Conservation (phyloP, 1,140 invertebrate genomes). For the Helicorthomorpha holstii region DNA sequence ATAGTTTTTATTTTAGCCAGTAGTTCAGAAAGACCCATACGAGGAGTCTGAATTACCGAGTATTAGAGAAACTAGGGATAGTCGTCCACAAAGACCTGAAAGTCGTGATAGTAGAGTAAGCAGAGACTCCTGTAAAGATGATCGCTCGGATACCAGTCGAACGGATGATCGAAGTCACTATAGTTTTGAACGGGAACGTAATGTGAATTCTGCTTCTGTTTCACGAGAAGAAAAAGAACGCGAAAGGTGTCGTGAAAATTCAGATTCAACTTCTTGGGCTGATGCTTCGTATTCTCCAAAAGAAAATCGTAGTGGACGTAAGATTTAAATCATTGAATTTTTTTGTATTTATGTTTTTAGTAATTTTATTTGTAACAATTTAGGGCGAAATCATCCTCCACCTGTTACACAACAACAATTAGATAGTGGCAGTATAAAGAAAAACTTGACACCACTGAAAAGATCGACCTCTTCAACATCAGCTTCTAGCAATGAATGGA, state of each 20-base stretch:
- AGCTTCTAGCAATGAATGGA: no score
- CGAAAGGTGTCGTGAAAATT: conserved; percentile 11
- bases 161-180: conserved; percentile 4
- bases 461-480: conserved; percentile 21
- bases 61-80: conserved; percentile 5
- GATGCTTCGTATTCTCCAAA: conserved; percentile 13
- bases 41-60: conserved; percentile 25
- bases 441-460: conserved; percentile 26
- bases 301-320: conserved; percentile 8
- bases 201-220: conserved; percentile 10
- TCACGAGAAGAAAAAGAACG: conserved; percentile 8
- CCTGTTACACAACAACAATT: conserved; percentile 22
- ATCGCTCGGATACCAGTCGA: conserved; percentile 8
- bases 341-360: conserved; percentile 4
- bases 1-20: conserved; percentile 10
- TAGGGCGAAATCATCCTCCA: conserved; percentile 17
- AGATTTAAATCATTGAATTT: neutral
- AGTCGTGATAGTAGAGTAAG: conserved; percentile 18
- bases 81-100: conserved; percentile 15
- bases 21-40: conserved; percentile 28
- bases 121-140: conserved; percentile 15
- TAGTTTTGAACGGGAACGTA: conserved; percentile 10
- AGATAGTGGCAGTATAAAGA: conserved; percentile 21
- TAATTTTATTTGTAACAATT: conserved; percentile 9
- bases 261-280: conserved; percentile 12